Evolutionary conservation across 2,888 invertebrate genomes (phyloP).

Genomic region (Fissipunctia ypsillon): DNA sequence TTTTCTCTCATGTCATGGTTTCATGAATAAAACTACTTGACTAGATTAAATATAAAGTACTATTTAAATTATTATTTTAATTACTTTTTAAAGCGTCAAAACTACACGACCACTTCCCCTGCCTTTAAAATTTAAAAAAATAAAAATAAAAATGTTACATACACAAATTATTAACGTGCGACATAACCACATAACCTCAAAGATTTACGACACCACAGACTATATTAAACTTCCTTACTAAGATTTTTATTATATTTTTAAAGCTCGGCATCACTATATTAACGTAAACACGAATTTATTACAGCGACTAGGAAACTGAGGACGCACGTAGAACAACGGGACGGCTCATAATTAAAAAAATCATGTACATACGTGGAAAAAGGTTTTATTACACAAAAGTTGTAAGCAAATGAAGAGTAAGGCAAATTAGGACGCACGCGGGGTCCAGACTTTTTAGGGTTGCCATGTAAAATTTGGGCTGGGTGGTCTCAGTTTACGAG

Average conservation of each 20-base stretch:
- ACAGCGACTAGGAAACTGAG: constrained; percentile 24
- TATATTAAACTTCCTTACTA: constrained; percentile 48
- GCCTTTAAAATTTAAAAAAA: constrained; percentile 12
- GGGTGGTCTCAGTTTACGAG: background rate
- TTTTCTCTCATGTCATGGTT: too few species aligned
- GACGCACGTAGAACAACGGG: constrained; percentile 48
- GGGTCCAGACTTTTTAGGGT: constrained; percentile 60
- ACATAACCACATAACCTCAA: constrained; percentile 35
- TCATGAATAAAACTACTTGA: background rate
- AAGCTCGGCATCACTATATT: constrained; percentile 31
- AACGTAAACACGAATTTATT: constrained; percentile 52
- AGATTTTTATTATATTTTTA: constrained; percentile 49
- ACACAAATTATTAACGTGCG: constrained; percentile 28
- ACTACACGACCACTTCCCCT: background rate
- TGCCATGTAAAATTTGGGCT: constrained; percentile 40
- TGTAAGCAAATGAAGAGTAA: constrained; percentile 69
- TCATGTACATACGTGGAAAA: constrained; percentile 46
- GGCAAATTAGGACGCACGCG: constrained; percentile 73
- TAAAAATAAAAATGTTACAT: constrained; percentile 12
- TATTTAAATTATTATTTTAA: background rate
- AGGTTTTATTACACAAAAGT: constrained; percentile 63
- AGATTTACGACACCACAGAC: constrained; percentile 54
- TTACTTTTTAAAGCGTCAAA: background rate
- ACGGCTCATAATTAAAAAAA: constrained; percentile 55
- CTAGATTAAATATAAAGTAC: background rate